Evolutionary conservation across 2,888 invertebrate species (phyloP), one percentile per base, ranked within the genome.

Genomic region (Yponomeuta sedellus): DNA sequence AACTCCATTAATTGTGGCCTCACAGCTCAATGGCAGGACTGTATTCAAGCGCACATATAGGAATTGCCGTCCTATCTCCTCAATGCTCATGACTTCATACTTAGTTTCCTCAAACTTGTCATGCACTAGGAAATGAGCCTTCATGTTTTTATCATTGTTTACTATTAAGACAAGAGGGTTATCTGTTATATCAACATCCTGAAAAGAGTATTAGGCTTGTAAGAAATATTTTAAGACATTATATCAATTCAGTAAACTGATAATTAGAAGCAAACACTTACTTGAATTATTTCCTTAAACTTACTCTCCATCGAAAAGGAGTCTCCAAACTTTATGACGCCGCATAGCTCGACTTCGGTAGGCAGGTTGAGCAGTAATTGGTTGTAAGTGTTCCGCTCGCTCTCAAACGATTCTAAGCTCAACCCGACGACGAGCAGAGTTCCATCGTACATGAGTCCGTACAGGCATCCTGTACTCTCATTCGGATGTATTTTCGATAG

Each of bases 111-210:
- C 94, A 69, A 96, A 87, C 76, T 94, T 94, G 69, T 95, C 94
- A 83, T 96, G 95, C 57, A 94, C 93, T 70, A 94, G 91, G 77
- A 95, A 94, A 71, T 94, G 94, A 12, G 95, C 92, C 75, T 93
- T 92, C 73, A 96, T 82, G 16, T 92, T 92, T 72, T 85, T 86
- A 10, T 75, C 76, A 62, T 92, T 84, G 70, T 92, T 92, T 19
- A 93, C 91, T 69, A 92, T 82, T 59, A 96, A 84, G 65, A 95
- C 89, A 67, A 96, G 88, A 3, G 96, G 96, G 85, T 96, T 96
- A 76, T 96, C 96, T 65, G 96, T 96, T 74, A 96, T 94, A 78
- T 96, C 95, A 67, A 96, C 94, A 83, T 95, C 94, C 92, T 92
- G 73, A 40, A 82, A 81, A 66, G 59, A 40, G 58, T 64, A 62